Conservation (phyloP, 2,113 vertebrate species). For the Galemys pyrenaicus region DNA sequence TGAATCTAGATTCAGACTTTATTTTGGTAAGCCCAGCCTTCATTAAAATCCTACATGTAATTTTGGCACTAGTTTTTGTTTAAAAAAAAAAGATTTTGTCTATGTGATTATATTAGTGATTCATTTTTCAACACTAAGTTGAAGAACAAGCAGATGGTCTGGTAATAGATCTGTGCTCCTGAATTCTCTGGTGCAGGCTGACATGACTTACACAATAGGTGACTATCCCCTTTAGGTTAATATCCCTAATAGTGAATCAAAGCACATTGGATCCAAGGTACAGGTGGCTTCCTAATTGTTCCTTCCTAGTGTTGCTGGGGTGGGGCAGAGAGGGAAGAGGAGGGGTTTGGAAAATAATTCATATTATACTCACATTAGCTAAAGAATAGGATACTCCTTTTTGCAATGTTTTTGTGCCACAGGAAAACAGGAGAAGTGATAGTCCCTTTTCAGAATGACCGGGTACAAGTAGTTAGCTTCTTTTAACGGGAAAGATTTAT, state of each 20-base stretch:
- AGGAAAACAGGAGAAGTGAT: background rate
- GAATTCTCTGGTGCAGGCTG: constrained; percentile 40
- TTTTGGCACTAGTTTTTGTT: constrained; percentile 39
- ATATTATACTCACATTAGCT: background rate
- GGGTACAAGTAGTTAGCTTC: background rate
- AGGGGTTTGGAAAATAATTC: background rate
- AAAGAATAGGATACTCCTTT: background rate
- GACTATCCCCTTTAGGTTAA: constrained; percentile 19
- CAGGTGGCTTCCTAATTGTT: background rate
- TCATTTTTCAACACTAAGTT: constrained; percentile 50
- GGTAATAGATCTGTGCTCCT: constrained; percentile 44
- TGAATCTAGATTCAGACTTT: constrained; percentile 33
- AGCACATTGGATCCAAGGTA: constrained; percentile 1
- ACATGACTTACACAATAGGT: constrained; percentile 56
- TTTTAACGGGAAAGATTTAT: constrained; percentile 17
- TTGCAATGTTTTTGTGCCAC: background rate
- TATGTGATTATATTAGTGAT: constrained; percentile 54
- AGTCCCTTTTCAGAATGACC: background rate
- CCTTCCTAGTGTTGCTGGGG: background rate
- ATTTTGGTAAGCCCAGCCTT: constrained; percentile 41
- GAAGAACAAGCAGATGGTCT: constrained; percentile 57
- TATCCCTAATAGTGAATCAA: constrained; percentile 20
- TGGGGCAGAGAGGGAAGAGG: too few species aligned
- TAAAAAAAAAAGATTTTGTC: background rate
- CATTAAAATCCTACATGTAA: background rate